Conservation (phyloP, 2,888 invertebrate genomes). For the Corbicula japonica region DNA sequence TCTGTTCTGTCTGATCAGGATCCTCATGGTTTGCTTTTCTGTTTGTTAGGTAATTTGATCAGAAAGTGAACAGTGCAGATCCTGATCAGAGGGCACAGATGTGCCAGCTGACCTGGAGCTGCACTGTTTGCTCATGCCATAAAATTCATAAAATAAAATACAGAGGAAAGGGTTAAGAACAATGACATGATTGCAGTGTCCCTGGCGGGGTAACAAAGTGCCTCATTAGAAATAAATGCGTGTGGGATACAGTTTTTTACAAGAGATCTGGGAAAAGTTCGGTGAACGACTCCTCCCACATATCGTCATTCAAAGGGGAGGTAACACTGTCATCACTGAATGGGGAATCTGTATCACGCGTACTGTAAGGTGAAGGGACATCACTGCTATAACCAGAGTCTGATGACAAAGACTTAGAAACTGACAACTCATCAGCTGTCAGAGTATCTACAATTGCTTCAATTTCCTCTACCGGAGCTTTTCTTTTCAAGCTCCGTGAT, state of each 20-base stretch:
- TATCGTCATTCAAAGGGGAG: constrained; percentile 60
- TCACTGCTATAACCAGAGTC: constrained; percentile 79
- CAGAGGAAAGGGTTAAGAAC: too few relatives aligned
- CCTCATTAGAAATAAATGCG: too few relatives aligned
- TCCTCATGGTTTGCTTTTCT: too few relatives aligned
- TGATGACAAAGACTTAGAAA: constrained; percentile 53
- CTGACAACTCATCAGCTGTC: constrained; percentile 31
- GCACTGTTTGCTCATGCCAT: too few relatives aligned
- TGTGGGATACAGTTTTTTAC: constrained; percentile 46
- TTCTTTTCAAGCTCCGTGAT: constrained; percentile 59
- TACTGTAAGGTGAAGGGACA: constrained; percentile 71
- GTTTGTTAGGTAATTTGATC: too few relatives aligned
- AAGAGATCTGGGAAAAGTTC: constrained; percentile 77
- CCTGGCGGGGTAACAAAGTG: too few relatives aligned
- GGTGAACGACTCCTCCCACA: constrained; percentile 82
- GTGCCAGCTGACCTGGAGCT: too few relatives aligned
- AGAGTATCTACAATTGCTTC: constrained; percentile 53
- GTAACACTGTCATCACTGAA: constrained; percentile 64
- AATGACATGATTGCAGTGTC: too few relatives aligned
- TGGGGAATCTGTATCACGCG: constrained; percentile 57
- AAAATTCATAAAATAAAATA: too few relatives aligned
- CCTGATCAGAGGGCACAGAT: too few relatives aligned
- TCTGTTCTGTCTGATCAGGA: too few relatives aligned
- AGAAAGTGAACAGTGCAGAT: too few relatives aligned
- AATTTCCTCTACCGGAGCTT: constrained; percentile 51